Evolutionary conservation across 2,888 invertebrate species (phyloP).

Genomic region (Tillus elongatus): DNA sequence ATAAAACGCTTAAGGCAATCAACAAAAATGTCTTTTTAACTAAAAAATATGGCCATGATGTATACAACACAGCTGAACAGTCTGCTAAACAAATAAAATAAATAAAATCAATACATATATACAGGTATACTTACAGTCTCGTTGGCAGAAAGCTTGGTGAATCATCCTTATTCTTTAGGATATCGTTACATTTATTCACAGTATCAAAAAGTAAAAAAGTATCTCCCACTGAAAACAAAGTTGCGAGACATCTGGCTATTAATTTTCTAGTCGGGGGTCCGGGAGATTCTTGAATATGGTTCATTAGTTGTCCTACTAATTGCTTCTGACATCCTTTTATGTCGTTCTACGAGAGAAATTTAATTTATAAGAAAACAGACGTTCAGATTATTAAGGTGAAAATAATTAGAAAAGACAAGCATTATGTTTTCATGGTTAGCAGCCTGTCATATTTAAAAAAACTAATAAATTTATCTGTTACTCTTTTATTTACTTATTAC

Average conservation of each 20-base stretch:
- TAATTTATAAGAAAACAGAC: conserved; percentile 3
- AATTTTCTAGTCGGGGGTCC: conserved; percentile 91
- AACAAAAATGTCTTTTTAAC: no score
- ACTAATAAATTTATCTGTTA: no score
- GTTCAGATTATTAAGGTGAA: no score
- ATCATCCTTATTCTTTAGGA: conserved; percentile 93
- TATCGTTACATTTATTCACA: conserved; percentile 96
- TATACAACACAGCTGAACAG: no score
- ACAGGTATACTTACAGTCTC: conserved; percentile 66
- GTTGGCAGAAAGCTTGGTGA: conserved; percentile 92
- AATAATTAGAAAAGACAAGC: no score
- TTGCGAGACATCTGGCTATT: conserved; percentile 84
- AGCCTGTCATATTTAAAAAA: no score
- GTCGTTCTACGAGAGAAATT: conserved; percentile 60
- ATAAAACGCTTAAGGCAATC: no score
- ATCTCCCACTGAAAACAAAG: conserved; percentile 93
- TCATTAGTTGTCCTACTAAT: conserved; percentile 85
- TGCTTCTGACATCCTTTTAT: conserved; percentile 95
- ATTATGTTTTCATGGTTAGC: no score
- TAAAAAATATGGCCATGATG: no score
- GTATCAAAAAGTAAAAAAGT: conserved; percentile 94
- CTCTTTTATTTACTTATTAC: no score
- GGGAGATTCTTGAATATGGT: conserved; percentile 79
- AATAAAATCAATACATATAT: conserved; percentile 4
- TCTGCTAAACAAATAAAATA: conserved; percentile 11